A percentile compares a stretch with the other conserved stretches of the same genome.
Conservation (phyloP, 2,888 invertebrate species). For the Anaspis maculata region DNA sequence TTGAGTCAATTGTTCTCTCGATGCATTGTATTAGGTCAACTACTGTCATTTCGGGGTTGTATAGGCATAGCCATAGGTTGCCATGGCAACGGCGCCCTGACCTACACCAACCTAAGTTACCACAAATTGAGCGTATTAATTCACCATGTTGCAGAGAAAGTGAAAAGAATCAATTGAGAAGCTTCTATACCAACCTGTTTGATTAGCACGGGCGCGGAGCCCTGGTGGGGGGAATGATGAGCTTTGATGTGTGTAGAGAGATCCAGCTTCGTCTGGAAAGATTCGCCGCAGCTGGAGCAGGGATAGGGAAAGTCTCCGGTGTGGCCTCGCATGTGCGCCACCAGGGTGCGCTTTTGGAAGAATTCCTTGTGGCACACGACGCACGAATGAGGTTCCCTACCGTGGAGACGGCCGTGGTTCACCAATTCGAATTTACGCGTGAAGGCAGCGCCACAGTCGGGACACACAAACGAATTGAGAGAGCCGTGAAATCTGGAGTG, state of each 20-base stretch:
- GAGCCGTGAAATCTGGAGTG: slow-evolving; percentile 92
- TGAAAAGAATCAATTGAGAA: too few species aligned
- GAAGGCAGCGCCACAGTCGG: slow-evolving; percentile 80
- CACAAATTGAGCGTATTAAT: too few species aligned
- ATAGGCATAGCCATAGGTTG: too few species aligned
- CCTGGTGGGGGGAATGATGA: slow-evolving; percentile 22
- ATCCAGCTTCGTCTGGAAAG: slow-evolving; percentile 63
- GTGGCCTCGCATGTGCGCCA: slow-evolving; percentile 73
- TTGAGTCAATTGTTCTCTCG: too few species aligned
- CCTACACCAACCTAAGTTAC: too few species aligned
- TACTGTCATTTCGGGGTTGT: too few species aligned
- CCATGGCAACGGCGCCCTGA: too few species aligned
- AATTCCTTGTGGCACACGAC: slow-evolving; percentile 79
- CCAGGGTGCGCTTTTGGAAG: slow-evolving; percentile 71
- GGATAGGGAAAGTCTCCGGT: slow-evolving; percentile 67
- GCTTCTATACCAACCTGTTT: too few species aligned
- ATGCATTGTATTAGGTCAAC: too few species aligned
- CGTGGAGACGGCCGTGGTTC: slow-evolving; percentile 74
- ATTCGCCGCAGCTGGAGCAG: slow-evolving; percentile 69
- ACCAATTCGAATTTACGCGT: slow-evolving; percentile 79
- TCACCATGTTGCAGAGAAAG: too few species aligned
- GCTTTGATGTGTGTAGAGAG: slow-evolving; percentile 53
- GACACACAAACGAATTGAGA: slow-evolving; percentile 88
- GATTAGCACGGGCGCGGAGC: too few species aligned
- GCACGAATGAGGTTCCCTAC: slow-evolving; percentile 72